Evolutionary conservation across 1,140 invertebrate species (phyloP), one percentile per base, ranked within the genome.

Genomic region (Phthorimaea operculella): DNA sequence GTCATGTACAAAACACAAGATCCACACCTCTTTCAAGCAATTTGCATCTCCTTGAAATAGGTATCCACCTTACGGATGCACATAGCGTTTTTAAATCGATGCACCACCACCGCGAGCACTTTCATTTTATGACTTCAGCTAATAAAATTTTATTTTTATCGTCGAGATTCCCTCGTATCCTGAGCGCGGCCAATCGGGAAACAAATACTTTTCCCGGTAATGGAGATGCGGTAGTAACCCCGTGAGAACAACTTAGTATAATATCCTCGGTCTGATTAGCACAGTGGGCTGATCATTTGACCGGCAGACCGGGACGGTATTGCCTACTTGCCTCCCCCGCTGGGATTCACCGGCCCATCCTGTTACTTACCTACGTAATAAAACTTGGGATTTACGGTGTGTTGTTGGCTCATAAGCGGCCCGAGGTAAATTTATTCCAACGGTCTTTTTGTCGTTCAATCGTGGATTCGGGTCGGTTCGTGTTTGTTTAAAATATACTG

Each of bases 181-280:
- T 28, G 21, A 28, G 21, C 21, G 21, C 21, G 21, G 21, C 6
- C 21, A 28, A 28, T 28, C 21, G 21, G 21, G 2, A 28, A 28
- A 28, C 21, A 28, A 28, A 28, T 28, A 28, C 21, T 28, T 28
- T 28, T 39, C 36, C 33, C 36, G 36, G 36, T 12, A 39, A 39
- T n/a, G 36, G 36, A 39, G 36, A 16, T 47, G 14, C 39, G 44
- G 44, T 17, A 15, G 14, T 47, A 47, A 47, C 15, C 44, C 44
- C 44, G n/a, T 9, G 15, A 47, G 44, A 47, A 47, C 14, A 47
- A 47, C 44, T 47, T 47, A 14, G 44, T 47, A 47, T 47, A 47
- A 47, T 47, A 14, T 47, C 44, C 44, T 47, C 44, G 44, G 44
- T 47, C 44, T 47, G 44, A 47, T 47, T 47, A 47, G 44, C 44